Evolutionary conservation across 2,797 vertebrate genomes (phyloP), one percentile per base, ranked within the genome.

Genomic region (Apodemus agrarius): DNA sequence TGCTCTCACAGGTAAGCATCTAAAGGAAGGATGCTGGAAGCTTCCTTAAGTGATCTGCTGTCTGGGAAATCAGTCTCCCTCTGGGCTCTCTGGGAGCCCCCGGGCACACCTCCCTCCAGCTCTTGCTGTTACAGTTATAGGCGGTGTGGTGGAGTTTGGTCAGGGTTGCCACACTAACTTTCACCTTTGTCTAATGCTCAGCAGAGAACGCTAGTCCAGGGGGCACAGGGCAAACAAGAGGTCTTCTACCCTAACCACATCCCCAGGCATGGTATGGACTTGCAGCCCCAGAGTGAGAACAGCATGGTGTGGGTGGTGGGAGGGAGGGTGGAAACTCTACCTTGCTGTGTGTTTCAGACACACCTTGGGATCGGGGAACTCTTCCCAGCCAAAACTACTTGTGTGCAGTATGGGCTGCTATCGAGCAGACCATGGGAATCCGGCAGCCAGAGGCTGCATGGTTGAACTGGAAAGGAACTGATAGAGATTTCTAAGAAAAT

Each of bases 401-500:
- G 43, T 46, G 82, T 46, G 61, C 24, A 14, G 84, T 65, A 46
- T 11, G 22, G 88, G 37, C 3, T 6, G 61, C 29, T 74, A 11
- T 43, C 31, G 29, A 11, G 10, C 31, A 11, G 85, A 72, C 16
- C 8, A 9, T 31, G 43, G 57, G 63, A 93, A 72, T 61, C 24
- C 24, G n/a, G 21, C 21, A 54, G 9, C 0, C 6, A 8, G 40
- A 1, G 6, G 13, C 4, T 6, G 11, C 9, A 69, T 92, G 6
- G 31, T 16, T 75, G n/a, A 69, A 86, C 3, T 86, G 65, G 34
- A 52, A 52, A 69, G 84, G 57, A 40, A 91, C 9, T 5, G 43
- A 57, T 61, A 49, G 19, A 14, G 22, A 80, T 34, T 80, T 79
- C 74, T 78, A 72, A 63, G 80, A 34, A 87, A 78, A 89, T 34